Evolutionary conservation across 2,797 vertebrate species (phyloP), one percentile per base, ranked within the genome.

Genomic region (Mycteria americana): DNA sequence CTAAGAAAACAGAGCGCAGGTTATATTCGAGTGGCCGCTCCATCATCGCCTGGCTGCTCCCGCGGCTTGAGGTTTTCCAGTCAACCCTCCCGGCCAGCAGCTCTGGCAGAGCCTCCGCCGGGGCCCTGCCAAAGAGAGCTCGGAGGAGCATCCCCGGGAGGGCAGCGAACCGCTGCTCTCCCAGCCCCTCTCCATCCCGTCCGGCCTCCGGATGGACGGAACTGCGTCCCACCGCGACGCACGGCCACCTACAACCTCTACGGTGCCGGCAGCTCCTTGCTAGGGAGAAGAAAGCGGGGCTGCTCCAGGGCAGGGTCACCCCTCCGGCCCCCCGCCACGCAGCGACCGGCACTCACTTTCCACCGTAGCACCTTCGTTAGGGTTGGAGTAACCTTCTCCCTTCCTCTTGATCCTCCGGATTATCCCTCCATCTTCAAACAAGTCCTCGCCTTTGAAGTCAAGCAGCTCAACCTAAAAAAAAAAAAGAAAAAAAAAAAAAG

Each of bases 371-470:
- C 99, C 99, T 67, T 99, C 99, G 0, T 99, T 99, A 33, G 99
- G 99, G 95, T 98, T 99, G 56, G 98, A 98, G 93, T 98, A 99
- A 60, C 99, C 99, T 57, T 99, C 99, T 60, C 99, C 99, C 97
- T 99, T 99, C 95, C 98, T 98, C 95, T 99, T 99, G 98, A 99
- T 99, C 98, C 99, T 99, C 74, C 99, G 98, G 48, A 98, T 94
- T 83, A 99, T 98, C 87, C 99, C 99, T 14, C 98, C 98, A 43
- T 99, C 99, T 37, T 99, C 98, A 95, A 99, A 99, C 69, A 99
- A 98, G 92, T 97, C 96, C 97, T 99, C 99, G 21, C 99, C 99
- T 98, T 99, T 99, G 97, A 99, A 99, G 96, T 98, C 98, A 82
- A 99, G 98, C 41, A 99, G 98, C 84, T 98, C 98, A 7, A 98